Percentiles rank a stretch among this genome's conserved stretches.
These are phyloP conservation scores for Arvicanthis niloticus DNA, from an alignment of 2,113 vertebrate species.

Conservation along the genomic window DNA sequence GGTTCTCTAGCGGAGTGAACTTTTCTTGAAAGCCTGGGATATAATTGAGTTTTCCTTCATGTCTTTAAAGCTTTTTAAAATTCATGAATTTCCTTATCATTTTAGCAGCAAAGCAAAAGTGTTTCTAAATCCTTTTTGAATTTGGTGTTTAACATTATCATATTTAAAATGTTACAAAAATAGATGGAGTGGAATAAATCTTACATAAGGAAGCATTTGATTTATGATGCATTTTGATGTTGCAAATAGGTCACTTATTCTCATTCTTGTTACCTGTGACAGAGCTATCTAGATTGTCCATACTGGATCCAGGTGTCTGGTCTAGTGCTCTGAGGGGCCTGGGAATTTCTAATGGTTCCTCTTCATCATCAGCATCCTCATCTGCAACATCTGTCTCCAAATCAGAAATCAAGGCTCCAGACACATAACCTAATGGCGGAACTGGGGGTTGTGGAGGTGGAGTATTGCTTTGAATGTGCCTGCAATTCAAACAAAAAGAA, in stretches of 20 bases:
- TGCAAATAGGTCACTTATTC: conserved; percentile 72
- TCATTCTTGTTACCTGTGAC: conserved; percentile 92
- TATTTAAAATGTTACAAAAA: conserved; percentile 85
- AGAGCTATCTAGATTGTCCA: conserved; percentile 99
- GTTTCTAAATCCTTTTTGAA: conserved; percentile 89
- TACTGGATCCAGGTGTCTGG: conserved; percentile 97
- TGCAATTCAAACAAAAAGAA: conserved; percentile 79
- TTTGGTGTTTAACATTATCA: conserved; percentile 88
- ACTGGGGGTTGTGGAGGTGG: conserved; percentile 96
- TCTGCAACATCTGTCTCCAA: conserved; percentile 97
- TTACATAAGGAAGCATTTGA: conserved; percentile 77
- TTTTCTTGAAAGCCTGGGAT: conserved; percentile 84
- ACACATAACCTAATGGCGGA: conserved; percentile 97
- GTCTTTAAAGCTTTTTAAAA: conserved; percentile 92
- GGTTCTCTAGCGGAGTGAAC: conserved; percentile 83
- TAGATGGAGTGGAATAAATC: conserved; percentile 82
- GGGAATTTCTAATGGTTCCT: conserved; percentile 95
- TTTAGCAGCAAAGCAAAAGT: conserved; percentile 89
- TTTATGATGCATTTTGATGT: conserved; percentile 72
- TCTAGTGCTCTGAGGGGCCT: conserved; percentile 94
- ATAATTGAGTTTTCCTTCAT: conserved; percentile 89
- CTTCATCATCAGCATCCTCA: conserved; percentile 94
- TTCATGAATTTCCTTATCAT: conserved; percentile 97
- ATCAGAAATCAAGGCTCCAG: conserved; percentile 97
- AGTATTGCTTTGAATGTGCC: conserved; percentile 97